Conservation (phyloP, 1,140 invertebrate genomes). For the Heliconius melpomene region DNA sequence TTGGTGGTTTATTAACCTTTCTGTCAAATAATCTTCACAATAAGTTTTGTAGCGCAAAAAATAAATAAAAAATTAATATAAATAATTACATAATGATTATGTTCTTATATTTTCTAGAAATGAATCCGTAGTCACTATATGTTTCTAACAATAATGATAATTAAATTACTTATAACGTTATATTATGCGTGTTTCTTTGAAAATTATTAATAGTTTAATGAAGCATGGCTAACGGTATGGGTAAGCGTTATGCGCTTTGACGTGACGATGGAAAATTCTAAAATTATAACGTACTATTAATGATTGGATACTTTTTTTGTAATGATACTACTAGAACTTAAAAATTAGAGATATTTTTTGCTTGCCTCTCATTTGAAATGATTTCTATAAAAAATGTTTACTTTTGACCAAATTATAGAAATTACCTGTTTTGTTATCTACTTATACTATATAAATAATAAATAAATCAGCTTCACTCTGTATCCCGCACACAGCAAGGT, state of each 20-base stretch:
- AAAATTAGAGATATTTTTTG: not conserved
- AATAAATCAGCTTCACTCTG: no score
- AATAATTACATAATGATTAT: not conserved
- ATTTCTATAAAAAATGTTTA: no score
- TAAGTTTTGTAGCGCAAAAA: no score
- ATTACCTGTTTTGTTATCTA: no score
- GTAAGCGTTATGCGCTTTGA: not conserved
- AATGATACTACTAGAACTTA: not conserved
- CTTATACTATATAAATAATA: no score
- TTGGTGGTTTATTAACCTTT: no score
- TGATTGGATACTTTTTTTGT: not conserved
- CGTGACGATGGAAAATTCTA: slow-evolving; percentile 3
- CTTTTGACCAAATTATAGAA: no score
- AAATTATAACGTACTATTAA: slow-evolving; percentile 9
- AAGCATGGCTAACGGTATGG: not conserved
- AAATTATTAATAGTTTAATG: slow-evolving; percentile 20
- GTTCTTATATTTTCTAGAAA: not conserved
- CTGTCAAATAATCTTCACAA: no score
- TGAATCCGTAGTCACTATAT: not conserved
- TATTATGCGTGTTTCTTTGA: slow-evolving; percentile 1
- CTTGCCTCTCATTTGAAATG: not conserved
- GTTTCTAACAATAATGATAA: not conserved
- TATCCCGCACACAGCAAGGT: no score
- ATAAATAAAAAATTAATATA: not conserved
- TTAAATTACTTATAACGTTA: not conserved